Base-by-base conservation (phyloP, 2,113 vertebrate genomes). In the Picathartes gymnocephalus region DNA sequence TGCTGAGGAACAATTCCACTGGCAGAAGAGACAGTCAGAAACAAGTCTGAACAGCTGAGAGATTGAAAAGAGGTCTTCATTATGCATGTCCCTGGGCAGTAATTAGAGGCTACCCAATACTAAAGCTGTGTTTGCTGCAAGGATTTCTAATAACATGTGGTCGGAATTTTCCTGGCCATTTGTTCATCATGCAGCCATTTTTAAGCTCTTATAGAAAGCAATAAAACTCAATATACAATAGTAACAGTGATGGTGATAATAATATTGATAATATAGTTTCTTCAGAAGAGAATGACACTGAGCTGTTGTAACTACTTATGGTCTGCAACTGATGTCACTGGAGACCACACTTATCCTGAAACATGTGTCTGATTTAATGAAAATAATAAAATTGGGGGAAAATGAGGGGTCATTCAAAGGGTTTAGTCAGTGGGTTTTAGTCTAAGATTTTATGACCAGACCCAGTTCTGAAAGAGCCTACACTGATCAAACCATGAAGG, bases 21-120 rank as follows among this genome's bases (percentile, higher is more conserved):
- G 79, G 40, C 58, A 84, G 28, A 83, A 70, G 77, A 64, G 51
- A 57, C 15, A 88, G 44, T 84, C 53, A 73, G 47, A 73, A 83
- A 83, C 42, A 95, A 93, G 61, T 56, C 54, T 74, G 69, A 93
- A 70, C 57, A 96, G 90, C 95, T 94, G 84, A 93, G 93, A 94
- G 74, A 24, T 20, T 93, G 66, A 90, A 89, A 88, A 95, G 57
- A 84, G 40, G n/a, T 92, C 72, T 96, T 81, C 84, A 47, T 79
- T 80, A 23, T 93, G 56, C 35, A 15, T 92, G 68, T 96, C 85
- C 69, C 70, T 86, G 54, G 51, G 62, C 35, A 57, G 22, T 69
- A 91, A 85, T 93, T 88, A 96, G 77, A 40, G 68, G 35, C 81
- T 90, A 33, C 44, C 76, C 71, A 79, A 31, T 68, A n/a, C 45